Base-by-base conservation (phyloP, 2,113 vertebrate genomes). In the Rhineura floridana region DNA sequence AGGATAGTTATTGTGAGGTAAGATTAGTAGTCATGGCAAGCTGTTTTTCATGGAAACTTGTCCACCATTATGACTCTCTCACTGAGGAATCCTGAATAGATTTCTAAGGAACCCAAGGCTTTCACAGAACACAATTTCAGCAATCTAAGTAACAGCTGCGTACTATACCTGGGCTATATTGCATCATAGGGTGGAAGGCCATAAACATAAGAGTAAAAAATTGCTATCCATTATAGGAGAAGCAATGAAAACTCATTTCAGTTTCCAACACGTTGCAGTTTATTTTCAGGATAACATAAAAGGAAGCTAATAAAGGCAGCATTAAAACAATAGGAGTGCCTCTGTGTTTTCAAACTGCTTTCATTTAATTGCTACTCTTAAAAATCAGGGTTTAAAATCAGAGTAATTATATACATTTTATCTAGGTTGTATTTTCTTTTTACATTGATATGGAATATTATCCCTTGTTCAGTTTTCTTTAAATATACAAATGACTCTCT, bases 171-270 rank as follows among this genome's bases (percentile, higher is more conserved):
- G 28, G 28, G 23, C 30, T 46, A n/a, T 67, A 15, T 21, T 39
- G 9, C 36, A 25, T 2, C 48, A 84, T 7, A 39, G 36, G 67
- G 81, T 17, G 4, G 63, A 44, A 59, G 36, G 36, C 83, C n/a
- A 67, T 83, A 86, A 44, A 3, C 19, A 77, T 25, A 17, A 69
- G 25, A 48, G 5, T 39, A 3, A 44, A 6, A n/a, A 48, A 80
- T 19, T 55, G 13, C 23, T 44, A 63, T 79, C 5, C 77, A 87
- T 90, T 86, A 7, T 46, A 89, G 83, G 25, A 23, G 0, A 0
- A 78, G 90, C 75, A 76, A 42, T 46, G 81, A 92, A 88, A 4
- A 55, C 52, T 72, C 30, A 15, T 91, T 92, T 90, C 39, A 59
- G 15, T 59, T 59, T 59, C 55, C 55, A 15, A 4, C 77, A 83